A percentile compares a stretch with the other conserved stretches of the same genome.
Evolutionary conservation across 2,797 vertebrate genomes (phyloP).

Genomic region (Pipistrellus kuhlii): DNA sequence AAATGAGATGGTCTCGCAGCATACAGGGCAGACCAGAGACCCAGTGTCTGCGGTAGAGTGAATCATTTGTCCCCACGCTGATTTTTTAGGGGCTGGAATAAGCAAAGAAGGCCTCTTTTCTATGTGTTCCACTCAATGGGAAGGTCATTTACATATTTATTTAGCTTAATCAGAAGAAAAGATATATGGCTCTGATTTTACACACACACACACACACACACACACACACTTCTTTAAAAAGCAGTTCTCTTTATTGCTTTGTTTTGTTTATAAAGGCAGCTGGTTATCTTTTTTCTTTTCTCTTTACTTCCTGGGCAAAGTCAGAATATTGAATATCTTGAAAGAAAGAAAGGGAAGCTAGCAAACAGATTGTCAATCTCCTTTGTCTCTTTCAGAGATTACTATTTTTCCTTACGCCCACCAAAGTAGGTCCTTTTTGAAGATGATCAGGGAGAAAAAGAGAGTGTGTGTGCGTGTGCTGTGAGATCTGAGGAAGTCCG

Average conservation of each 20-base stretch:
- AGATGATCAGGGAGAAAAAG: neutral
- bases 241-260: constrained; percentile 2
- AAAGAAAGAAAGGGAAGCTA: constrained; percentile 13
- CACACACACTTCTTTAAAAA: constrained; percentile 13
- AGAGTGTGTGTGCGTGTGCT: neutral
- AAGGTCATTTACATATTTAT: neutral
- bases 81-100: neutral
- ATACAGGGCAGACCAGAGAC: neutral
- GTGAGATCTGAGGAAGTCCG: neutral
- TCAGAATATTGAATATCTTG: neutral
- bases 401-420: neutral
- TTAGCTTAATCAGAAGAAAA: constrained; percentile 1
- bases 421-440: neutral
- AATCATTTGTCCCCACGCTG: neutral
- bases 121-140: neutral
- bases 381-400: neutral
- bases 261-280: constrained; percentile 1
- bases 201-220: neutral
- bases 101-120: neutral
- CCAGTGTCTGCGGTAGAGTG: neutral
- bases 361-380: neutral
- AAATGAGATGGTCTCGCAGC: neutral
- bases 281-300: neutral
- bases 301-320: constrained; percentile 35
- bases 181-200: neutral